Evolutionary conservation across 1,140 invertebrate species (phyloP), one percentile per base, ranked within the genome.

Genomic region (Polyergus mexicanus): DNA sequence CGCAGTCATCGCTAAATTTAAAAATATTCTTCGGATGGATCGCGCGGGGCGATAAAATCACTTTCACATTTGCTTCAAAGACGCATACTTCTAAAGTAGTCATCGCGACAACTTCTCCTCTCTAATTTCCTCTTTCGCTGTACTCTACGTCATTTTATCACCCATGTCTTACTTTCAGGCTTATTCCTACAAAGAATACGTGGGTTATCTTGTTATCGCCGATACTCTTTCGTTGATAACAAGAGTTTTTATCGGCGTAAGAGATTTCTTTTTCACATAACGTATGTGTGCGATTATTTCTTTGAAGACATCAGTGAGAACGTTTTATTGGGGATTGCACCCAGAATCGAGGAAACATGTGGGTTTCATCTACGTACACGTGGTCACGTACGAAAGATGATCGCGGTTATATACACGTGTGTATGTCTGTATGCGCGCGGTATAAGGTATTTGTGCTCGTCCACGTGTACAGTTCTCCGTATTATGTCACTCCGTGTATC

Each of bases 401-500:
- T 13, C 28, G 28, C 4, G 25, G n/a, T 11, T 41, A 28, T 11
- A 13, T 47, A 0, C 7, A 0, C 10, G 16, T 19, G 5, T 47
- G 3, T 47, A 3, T 62, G 41, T 13, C 16, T 32, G 19, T 19
- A 41, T 11, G 16, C 19, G 51, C 41, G 51, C 28, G 32, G 16
- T 60, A 68, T 38, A 66, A 51, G 51, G 78, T 58, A 56, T 66
- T 58, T 60, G 54, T 25, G 65, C 41, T 35, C 78, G 54, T 83
- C 71, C 54, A 62, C 77, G 83, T 88, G 65, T 86, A 74, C 66
- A 25, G 35, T 25, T 51, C 51, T 58, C 38, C 38, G 72, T 78
- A 62, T 89, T 89, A 89, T 88, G 88, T 89, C 86, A 89, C 86
- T 76, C 54, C 35, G 62, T 63, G 86, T 80, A 89, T 91, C 74